phyloP scores from a whole-genome alignment of 2,797 vertebrate species.

The Urocyon cinereoargenteus region DNA sequence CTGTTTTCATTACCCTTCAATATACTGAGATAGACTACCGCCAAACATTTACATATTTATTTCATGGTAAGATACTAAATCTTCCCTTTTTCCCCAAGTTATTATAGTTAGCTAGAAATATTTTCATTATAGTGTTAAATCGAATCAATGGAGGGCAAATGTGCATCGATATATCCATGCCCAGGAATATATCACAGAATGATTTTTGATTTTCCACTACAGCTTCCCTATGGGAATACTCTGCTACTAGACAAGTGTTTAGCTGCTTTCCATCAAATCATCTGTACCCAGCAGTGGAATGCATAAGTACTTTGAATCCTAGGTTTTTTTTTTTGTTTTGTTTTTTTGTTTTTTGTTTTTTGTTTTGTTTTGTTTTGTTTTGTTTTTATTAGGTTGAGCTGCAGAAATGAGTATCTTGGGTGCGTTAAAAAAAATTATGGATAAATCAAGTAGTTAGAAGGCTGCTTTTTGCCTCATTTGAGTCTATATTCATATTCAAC shows the following conservation, averaged over 20 bases:
- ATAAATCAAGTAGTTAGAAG: not conserved
- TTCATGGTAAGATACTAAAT: not conserved
- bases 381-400: not conserved
- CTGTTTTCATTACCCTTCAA: not conserved
- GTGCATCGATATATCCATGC: not conserved
- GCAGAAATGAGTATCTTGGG: conserved; percentile 7
- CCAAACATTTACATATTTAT: conserved; percentile 34
- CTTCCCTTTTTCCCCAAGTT: conserved; percentile 10
- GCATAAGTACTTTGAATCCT: not conserved
- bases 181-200: conserved; percentile 17
- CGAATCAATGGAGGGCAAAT: not conserved
- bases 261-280: conserved; percentile 3
- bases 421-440: not conserved
- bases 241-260: not conserved
- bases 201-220: conserved; percentile 44
- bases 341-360: not conserved
- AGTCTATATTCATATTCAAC: not conserved
- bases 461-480: not conserved
- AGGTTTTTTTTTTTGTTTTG: not conserved
- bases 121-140: conserved; percentile 70
- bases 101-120: conserved; percentile 19
- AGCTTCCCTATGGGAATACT: not conserved
- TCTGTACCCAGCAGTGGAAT: not conserved
- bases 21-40: not conserved
- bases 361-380: too few species aligned